Base-by-base conservation (phyloP, 2,113 vertebrate species). In the Ovibos moschatus region DNA sequence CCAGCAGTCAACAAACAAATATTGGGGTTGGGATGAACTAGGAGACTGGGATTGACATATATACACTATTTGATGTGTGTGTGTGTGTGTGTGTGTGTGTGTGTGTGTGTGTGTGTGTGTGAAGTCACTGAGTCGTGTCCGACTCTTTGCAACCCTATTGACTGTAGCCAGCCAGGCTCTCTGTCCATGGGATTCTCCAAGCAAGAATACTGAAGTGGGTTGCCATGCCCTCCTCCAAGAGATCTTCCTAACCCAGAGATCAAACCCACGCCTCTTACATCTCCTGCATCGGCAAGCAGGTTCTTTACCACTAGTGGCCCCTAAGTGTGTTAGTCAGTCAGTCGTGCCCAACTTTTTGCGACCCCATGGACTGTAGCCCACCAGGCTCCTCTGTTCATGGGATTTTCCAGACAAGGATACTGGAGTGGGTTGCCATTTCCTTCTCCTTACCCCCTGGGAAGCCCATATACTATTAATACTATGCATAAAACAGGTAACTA, bases 261-360 rank as follows among this genome's bases (percentile, higher is more conserved):
- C n/a, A 40, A 71, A 71, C 67, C n/a, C 67, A 23, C 0, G 2
- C 40, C 19, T 71, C 67, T 71, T 71, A 36, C 17, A 23, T 71
- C 64, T 71, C 64, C 64, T 71, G 64, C n/a, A 36, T 12, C 11
- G 19, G 67, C n/a, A 71, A 5, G 67, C n/a, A 40, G 67, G n/a
- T 40, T 71, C n/a, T 71, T 71, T 71, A 23, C n/a, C n/a, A 71
- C 67, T 71, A 36, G 19, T 40, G n/a, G 19, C n/a, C n/a, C n/a
- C 19, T 40, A 40, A 40, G 10, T 71, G 67, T 40, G n/a, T 71
- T 40, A 40, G n/a, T 23, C 21, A 11, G n/a, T 71, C n/a, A 74
- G n/a, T 74, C 1, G 5, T 74, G 36, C 10, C 10, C 9, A 6
- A 23, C 67, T 74, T 36, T 71, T 40, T 74, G n/a, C 0, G 0